Percentiles rank a stretch among this genome's conserved stretches.
Evolutionary conservation across 1,140 invertebrate genomes (phyloP).

Genomic region (Papilio polyxenes): DNA sequence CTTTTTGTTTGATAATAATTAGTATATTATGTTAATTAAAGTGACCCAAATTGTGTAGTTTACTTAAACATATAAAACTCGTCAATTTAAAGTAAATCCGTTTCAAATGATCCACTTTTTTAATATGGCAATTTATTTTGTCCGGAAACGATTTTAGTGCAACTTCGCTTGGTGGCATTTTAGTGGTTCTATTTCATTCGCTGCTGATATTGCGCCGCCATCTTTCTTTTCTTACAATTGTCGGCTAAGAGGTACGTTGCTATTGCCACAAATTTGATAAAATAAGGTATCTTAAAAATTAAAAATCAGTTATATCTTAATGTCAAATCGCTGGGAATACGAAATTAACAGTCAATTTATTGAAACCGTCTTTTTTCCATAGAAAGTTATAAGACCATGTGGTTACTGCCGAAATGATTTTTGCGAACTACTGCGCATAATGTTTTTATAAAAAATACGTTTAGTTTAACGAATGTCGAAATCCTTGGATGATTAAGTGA

Average conservation of each 20-base stretch:
- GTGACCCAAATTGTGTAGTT: not conserved
- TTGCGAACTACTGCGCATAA: constrained; percentile 73
- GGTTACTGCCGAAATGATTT: constrained; percentile 63
- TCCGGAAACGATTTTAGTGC: constrained; percentile 48
- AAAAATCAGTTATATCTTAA: constrained; percentile 38
- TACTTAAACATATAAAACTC: not conserved
- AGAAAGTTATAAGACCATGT: constrained; percentile 62
- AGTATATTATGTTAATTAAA: not conserved
- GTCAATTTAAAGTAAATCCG: not conserved
- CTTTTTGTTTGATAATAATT: not conserved
- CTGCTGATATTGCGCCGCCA: constrained; percentile 63
- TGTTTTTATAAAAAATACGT: constrained; percentile 55
- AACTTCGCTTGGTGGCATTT: constrained; percentile 31
- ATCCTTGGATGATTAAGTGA: constrained; percentile 25
- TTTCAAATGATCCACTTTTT: constrained; percentile 8
- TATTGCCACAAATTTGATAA: constrained; percentile 52
- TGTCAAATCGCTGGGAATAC: constrained; percentile 22
- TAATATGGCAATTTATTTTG: constrained; percentile 25
- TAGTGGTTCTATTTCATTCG: constrained; percentile 47
- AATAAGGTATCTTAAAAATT: constrained; percentile 43
- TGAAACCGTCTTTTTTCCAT: constrained; percentile 37
- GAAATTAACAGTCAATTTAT: constrained; percentile 18
- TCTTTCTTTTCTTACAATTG: constrained; percentile 76
- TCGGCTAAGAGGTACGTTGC: constrained; percentile 71
- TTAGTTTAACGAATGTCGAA: constrained; percentile 25